Evolutionary conservation across 2,888 invertebrate genomes (phyloP).

Genomic region (Andrena praecox): DNA sequence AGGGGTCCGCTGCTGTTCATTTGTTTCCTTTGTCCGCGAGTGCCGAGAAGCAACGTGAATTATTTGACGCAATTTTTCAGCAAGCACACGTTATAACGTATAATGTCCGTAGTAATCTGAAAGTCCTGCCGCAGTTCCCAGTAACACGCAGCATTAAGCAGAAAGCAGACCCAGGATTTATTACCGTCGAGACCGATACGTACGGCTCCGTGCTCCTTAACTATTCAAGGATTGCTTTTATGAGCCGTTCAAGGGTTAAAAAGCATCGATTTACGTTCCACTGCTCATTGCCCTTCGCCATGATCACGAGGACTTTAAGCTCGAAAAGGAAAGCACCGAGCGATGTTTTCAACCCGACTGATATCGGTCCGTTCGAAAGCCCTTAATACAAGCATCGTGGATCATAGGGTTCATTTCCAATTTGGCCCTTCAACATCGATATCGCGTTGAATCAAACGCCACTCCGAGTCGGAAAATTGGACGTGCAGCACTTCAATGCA

Average conservation of each 20-base stretch:
- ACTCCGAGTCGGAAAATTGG: not conserved
- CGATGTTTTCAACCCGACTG: constrained; percentile 8
- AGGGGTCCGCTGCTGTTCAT: not conserved
- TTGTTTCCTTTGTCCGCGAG: not conserved
- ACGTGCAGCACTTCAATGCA: no score
- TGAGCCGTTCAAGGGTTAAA: constrained; percentile 12
- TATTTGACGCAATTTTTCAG: no score
- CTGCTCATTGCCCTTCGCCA: not conserved
- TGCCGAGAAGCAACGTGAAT: not conserved
- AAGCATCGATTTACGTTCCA: constrained; percentile 50
- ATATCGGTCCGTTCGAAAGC: not conserved
- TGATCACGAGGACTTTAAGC: constrained; percentile 21
- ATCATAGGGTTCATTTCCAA: not conserved
- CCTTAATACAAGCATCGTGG: not conserved
- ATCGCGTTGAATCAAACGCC: no score
- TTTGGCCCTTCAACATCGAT: not conserved
- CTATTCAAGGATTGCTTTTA: constrained; percentile 29
- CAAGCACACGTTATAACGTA: no score
- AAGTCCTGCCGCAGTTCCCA: not conserved
- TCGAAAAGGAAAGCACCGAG: constrained; percentile 15
- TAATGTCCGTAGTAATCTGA: no score
- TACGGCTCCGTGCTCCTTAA: constrained; percentile 30
- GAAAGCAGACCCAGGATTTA: constrained; percentile 46
- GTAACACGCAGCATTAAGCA: constrained; percentile 39
- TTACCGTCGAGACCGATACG: constrained; percentile 22